Base-by-base conservation (phyloP, 2,888 invertebrate genomes). In the Linnaemya vulpina region DNA sequence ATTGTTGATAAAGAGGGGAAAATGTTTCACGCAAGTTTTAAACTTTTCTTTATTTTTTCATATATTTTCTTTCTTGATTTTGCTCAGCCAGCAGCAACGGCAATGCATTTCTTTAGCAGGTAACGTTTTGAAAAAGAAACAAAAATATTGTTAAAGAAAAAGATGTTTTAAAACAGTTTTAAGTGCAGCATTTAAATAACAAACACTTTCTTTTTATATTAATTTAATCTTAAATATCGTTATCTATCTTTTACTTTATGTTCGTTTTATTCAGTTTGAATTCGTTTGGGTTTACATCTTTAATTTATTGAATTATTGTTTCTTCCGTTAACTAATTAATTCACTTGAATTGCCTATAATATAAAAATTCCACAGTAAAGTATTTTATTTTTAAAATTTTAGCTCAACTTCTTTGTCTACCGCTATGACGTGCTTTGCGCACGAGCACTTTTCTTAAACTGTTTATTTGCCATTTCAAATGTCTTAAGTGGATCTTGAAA, bases 371-470 rank as follows among this genome's bases (percentile, higher is more conserved):
- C 40, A 63, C 53, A 30, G 30, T 40, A 55, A 62, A 62, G 63
- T 83, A 30, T 73, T 70, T 51, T 63, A 68, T 63, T 78, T 60
- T 63, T 79, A 60, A 20, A 73, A 82, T 78, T 65, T 80, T 35
- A 71, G 38, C 71, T 73, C 30, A 51, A 65, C 11, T 70, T 80
- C 35, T 68, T 67, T 73, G 30, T 86, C 68, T 81, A 87, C 87
- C 87, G 89, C 87, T 87, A 87, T 87, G 87, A 87, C 87, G 90
- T 90, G 90, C 89, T 90, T 87, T 88, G 89, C 90, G 89, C 88
- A 88, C 89, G 90, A 90, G 90, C 90, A 90, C 90, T 90, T 90
- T 90, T 89, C 89, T 89, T 89, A 89, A 89, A 90, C 90, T 90
- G 89, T 88, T 88, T 75, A 55, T 87, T 87, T 86, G 87, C 84